Evolutionary conservation across 2,113 vertebrate genomes (phyloP).

Genomic region (Taxidea taxus): DNA sequence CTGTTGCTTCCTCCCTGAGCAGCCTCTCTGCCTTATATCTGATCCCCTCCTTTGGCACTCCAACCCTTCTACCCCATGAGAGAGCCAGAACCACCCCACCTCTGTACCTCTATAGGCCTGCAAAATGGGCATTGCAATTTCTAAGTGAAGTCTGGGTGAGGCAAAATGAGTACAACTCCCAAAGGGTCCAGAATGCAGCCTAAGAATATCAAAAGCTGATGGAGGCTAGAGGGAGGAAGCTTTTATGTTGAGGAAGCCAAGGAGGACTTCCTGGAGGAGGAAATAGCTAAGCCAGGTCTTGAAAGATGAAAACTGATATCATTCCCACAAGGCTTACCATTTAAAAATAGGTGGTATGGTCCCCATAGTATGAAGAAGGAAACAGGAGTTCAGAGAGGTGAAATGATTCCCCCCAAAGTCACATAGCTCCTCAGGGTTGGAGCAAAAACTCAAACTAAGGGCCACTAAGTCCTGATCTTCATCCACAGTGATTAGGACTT

Average conservation of each 20-base stretch:
- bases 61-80: not conserved
- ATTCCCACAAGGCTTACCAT: not conserved
- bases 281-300: not conserved
- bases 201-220: not conserved
- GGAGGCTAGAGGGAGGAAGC: not conserved
- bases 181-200: not conserved
- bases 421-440: not conserved
- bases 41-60: not conserved
- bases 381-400: not conserved
- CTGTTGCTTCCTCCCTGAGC: not conserved
- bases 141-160: not conserved
- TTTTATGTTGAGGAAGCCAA: not conserved
- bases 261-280: constrained; percentile 13
- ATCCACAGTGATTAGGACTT: not conserved
- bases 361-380: not conserved
- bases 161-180: not conserved
- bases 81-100: not conserved
- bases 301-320: not conserved
- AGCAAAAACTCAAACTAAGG: not conserved
- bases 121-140: not conserved
- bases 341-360: not conserved
- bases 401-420: not conserved
- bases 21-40: not conserved
- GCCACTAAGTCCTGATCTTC: not conserved
- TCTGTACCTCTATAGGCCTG: not conserved